These are phyloP conservation scores for Mirza zaza DNA, from an alignment of 2,113 vertebrate species.

Conservation along the genomic window DNA sequence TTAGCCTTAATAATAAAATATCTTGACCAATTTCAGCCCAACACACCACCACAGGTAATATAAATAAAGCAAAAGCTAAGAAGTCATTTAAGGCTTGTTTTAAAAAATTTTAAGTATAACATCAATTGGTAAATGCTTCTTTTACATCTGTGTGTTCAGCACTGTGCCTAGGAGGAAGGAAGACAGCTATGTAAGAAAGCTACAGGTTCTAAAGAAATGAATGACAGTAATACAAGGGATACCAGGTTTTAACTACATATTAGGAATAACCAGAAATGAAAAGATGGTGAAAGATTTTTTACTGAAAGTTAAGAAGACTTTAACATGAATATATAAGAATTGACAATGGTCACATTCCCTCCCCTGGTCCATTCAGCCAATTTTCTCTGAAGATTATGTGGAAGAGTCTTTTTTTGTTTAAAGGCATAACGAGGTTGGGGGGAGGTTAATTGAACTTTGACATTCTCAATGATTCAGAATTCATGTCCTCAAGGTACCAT, in stretches of 20 bases:
- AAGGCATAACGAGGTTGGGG: background rate
- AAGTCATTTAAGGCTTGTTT: background rate
- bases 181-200: background rate
- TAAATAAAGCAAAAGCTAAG: background rate
- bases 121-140: background rate
- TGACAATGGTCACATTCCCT: background rate
- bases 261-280: background rate
- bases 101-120: background rate
- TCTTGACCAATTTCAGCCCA: background rate
- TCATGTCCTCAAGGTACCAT: background rate
- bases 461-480: slow-evolving; percentile 19
- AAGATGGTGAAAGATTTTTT: background rate
- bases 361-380: background rate
- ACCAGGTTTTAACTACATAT: background rate
- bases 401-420: background rate
- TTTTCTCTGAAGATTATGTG: background rate
- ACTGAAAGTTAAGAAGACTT: background rate
- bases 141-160: background rate
- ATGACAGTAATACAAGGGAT: background rate
- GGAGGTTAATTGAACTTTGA: background rate
- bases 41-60: background rate
- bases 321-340: background rate
- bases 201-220: background rate
- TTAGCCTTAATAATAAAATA: background rate
- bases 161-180: background rate